phyloP scores from a whole-genome alignment of 1,140 invertebrate species.

The Listronotus oregonensis region DNA sequence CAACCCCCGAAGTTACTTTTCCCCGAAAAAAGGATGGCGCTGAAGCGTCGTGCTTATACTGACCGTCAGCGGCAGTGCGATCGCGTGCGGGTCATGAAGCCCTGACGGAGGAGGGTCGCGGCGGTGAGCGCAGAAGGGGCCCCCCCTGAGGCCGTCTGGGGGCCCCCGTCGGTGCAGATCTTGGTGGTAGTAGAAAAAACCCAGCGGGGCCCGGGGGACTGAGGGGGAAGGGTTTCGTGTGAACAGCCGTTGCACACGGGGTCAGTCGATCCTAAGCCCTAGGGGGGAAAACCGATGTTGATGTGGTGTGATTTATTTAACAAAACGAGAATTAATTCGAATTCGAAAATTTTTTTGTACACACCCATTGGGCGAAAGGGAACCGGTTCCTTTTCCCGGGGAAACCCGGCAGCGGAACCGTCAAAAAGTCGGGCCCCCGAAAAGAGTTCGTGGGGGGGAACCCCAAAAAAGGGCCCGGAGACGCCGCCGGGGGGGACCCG shows the following conservation, averaged over 20 bases:
- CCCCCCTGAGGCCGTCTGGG: constrained; percentile 76
- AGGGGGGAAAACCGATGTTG: constrained; percentile 66
- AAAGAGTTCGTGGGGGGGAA: constrained; percentile 64
- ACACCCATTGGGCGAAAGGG: constrained; percentile 66
- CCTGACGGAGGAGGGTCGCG: constrained; percentile 73
- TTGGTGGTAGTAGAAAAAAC: constrained; percentile 89
- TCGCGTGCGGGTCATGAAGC: constrained; percentile 55
- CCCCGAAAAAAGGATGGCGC: constrained; percentile 89
- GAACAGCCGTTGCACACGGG: constrained; percentile 88
- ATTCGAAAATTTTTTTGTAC: constrained; percentile 7
- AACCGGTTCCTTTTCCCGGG: constrained; percentile 75
- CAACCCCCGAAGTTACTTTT: constrained; percentile 87
- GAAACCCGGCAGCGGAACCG: constrained; percentile 74
- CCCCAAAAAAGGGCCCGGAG: constrained; percentile 72
- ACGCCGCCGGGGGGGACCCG: constrained; percentile 71
- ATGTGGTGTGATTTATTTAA: constrained; percentile 50
- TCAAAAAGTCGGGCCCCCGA: constrained; percentile 67
- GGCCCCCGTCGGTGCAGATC: constrained; percentile 82
- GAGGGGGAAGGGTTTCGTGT: constrained; percentile 90
- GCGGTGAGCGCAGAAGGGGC: constrained; percentile 74
- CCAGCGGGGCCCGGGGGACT: constrained; percentile 82
- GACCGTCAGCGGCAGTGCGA: constrained; percentile 57
- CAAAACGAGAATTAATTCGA: neutral
- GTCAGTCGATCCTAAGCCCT: constrained; percentile 85
- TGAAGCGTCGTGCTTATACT: constrained; percentile 60